Evolutionary conservation across 35 echinoderm and acorn worm genomes (phyloP), one percentile per base, ranked within the genome.

Genomic region (Apostichopus japonicus): DNA sequence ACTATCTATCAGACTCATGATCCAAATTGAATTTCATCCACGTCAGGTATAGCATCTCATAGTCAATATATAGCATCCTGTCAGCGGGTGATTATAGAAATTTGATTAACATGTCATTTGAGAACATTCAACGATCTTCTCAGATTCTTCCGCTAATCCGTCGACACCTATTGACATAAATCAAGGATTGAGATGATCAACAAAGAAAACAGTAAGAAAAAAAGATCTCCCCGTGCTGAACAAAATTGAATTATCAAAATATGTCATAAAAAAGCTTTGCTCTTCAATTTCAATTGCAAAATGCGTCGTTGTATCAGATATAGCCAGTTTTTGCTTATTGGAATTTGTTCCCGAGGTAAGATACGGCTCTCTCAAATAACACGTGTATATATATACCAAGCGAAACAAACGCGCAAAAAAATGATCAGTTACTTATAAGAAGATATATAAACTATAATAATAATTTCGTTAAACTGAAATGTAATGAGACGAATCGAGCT

Each of bases 101-200:
- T 52, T 83, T 55, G 79, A 55, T 83, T 4, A 83, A 83, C 33
- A 9, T 33, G 79, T 83, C 79, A 83, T 15, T 67, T 67, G 25
- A 54, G 11, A 55, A 52, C 13, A 83, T 83, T 83, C 52, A 44
- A 54, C 19, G 24, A 44, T 83, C 17, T 52, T 14, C 8, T 7
- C 79, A 55, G 3, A 67, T 67, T 19, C 19, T 67, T 5, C 8
- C 63, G 63, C 63, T 67, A 67, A 83, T 55, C 79, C 51, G 54
- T 8, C 44, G 16, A 80, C 79, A 83, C 79, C 11, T 83, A 14
- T 55, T 83, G 51, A 83, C 79, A 83, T 83, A 17, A 54, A 83
- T 54, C 3, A 67, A 67, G 63, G 19, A 19, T 19, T 19, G 63
- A 67, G 33, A 44, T 44, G 33, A 44, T 44, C 33, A 44, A 44